These are phyloP conservation scores for Pissodes strobi DNA, from an alignment of 1,140 invertebrate species.

Conservation along the genomic window DNA sequence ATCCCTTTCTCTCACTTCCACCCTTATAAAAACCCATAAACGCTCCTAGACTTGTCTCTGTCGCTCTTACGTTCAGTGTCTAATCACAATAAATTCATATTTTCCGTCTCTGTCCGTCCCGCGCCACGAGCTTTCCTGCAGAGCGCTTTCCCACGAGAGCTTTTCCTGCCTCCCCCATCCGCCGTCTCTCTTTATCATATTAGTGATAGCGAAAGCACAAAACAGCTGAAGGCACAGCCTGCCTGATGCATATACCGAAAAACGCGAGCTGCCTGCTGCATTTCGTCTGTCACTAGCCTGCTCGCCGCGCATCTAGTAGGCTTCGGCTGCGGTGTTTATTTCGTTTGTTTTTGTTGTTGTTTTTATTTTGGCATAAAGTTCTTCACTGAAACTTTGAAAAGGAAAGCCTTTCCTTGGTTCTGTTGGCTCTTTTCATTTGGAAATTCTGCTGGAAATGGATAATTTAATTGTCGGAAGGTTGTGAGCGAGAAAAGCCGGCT, in stretches of 20 bases:
- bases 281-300: slow-evolving; percentile 8
- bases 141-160: slow-evolving; percentile 5
- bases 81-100: too few species aligned
- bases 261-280: slow-evolving; percentile 4
- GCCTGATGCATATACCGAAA: slow-evolving; percentile 8
- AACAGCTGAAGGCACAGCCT: slow-evolving; percentile 14
- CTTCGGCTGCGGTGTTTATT: too few species aligned
- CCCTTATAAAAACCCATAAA: background rate
- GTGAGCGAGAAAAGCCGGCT: too few species aligned
- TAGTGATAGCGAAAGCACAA: slow-evolving; percentile 17
- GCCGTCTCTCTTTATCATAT: slow-evolving; percentile 5
- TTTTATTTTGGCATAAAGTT: too few species aligned
- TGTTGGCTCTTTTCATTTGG: too few species aligned
- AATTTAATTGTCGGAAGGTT: too few species aligned
- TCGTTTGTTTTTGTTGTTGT: too few species aligned
- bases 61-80: too few species aligned
- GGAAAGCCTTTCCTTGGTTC: too few species aligned
- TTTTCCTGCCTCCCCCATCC: slow-evolving; percentile 12
- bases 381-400: too few species aligned
- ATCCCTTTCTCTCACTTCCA: background rate
- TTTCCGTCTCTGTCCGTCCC: background rate
- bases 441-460: too few species aligned
- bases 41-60: background rate
- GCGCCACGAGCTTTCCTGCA: background rate
- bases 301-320: slow-evolving; percentile 10